phyloP scores from a whole-genome alignment of 2,888 invertebrate species.

The Ceratothoa steindachneri region DNA sequence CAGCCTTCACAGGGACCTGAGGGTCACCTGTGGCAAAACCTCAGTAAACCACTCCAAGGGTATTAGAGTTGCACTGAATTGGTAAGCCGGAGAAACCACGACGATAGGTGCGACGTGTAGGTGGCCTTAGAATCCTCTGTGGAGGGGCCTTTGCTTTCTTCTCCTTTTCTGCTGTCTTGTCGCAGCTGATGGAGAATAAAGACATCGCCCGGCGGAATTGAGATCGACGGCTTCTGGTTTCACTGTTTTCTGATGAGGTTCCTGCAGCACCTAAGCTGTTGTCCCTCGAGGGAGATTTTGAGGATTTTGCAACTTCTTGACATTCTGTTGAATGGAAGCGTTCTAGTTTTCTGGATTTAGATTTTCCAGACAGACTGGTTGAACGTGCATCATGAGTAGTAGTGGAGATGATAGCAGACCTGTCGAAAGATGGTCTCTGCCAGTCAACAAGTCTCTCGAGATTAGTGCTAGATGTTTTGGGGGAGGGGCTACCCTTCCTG shows the following conservation, averaged over 20 bases:
- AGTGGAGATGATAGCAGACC: not conserved
- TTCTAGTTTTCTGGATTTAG: not conserved
- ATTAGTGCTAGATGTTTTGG: slow-evolving; percentile 3
- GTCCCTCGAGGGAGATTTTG: slow-evolving; percentile 4
- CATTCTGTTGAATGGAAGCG: not conserved
- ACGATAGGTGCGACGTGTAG: slow-evolving; percentile 26
- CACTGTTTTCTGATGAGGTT: slow-evolving; percentile 16
- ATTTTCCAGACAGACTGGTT: not conserved
- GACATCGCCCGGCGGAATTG: slow-evolving; percentile 44
- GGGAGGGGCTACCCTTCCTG: slow-evolving; percentile 25
- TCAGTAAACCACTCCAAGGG: slow-evolving; percentile 35
- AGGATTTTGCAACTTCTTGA: not conserved
- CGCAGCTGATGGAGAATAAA: slow-evolving; percentile 41
- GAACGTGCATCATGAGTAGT: too few species aligned
- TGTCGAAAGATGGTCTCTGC: slow-evolving; percentile 17
- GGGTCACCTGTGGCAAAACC: not conserved
- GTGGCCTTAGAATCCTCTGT: slow-evolving; percentile 34
- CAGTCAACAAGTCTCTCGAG: slow-evolving; percentile 37
- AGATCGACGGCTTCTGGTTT: slow-evolving; percentile 33
- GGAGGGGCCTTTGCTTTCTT: slow-evolving; percentile 30
- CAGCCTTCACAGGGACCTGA: not conserved
- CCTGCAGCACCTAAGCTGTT: not conserved
- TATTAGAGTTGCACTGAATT: slow-evolving; percentile 31
- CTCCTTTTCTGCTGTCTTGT: slow-evolving; percentile 38
- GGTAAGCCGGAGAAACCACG: slow-evolving; percentile 36